Conservation (phyloP, 2,797 vertebrate species). For the Salarias fasciatus region DNA sequence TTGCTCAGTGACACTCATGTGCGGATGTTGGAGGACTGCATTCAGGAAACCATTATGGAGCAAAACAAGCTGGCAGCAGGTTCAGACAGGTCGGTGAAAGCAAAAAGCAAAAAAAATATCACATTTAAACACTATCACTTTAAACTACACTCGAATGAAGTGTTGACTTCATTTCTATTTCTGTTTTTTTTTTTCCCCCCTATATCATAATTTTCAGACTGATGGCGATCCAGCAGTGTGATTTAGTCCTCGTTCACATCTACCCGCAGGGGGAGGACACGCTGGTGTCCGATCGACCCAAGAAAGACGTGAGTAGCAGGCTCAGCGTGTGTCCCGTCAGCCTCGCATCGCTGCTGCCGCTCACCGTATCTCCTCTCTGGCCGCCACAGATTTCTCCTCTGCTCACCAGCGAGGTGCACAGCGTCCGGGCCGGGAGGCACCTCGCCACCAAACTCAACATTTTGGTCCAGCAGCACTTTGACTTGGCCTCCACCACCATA, state of each 20-base stretch:
- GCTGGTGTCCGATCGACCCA: constrained; percentile 94
- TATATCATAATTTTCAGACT: constrained; percentile 85
- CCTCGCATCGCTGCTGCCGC: background rate
- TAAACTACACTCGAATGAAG: too few relatives aligned
- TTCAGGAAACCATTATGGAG: constrained; percentile 96
- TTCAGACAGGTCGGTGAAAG: constrained; percentile 92
- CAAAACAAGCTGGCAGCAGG: constrained; percentile 97
- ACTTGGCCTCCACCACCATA: constrained; percentile 98
- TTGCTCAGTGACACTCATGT: constrained; percentile 94
- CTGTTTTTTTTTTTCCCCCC: too few relatives aligned
- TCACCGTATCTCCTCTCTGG: background rate
- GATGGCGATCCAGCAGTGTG: constrained; percentile 98
- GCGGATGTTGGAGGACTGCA: constrained; percentile 97
- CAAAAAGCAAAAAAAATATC: too few relatives aligned
- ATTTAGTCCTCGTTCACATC: constrained; percentile 95
- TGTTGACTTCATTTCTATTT: too few relatives aligned
- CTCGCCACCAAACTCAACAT: constrained; percentile 95
- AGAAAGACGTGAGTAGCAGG: constrained; percentile 89
- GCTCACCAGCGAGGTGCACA: constrained; percentile 96
- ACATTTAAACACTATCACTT: too few relatives aligned
- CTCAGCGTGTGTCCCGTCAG: background rate
- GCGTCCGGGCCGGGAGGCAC: constrained; percentile 95
- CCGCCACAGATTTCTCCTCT: constrained; percentile 89
- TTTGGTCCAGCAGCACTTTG: constrained; percentile 97
- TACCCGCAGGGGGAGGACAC: constrained; percentile 96